These are phyloP conservation scores for Illadopsis cleaveri DNA, from an alignment of 2,113 vertebrate genomes.

Conservation along the genomic window DNA sequence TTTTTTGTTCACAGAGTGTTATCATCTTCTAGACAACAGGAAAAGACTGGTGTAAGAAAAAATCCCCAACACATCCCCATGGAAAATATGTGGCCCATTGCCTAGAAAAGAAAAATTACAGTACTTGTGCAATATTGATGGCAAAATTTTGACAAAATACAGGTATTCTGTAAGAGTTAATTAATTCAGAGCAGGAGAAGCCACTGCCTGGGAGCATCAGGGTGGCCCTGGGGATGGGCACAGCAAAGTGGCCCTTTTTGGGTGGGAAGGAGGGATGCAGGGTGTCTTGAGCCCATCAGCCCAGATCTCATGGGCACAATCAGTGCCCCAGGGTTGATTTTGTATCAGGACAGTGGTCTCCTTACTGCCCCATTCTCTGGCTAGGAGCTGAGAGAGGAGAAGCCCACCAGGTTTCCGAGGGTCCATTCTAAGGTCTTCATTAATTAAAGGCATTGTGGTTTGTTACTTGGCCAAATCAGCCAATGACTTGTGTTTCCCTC, in stretches of 20 bases:
- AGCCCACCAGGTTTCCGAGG: fast-evolving
- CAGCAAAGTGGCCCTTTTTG: background rate
- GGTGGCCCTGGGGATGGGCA: background rate
- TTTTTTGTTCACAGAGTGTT: fast-evolving
- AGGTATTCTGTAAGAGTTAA: background rate
- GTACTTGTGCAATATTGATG: background rate
- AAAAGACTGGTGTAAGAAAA: background rate
- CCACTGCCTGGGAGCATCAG: background rate
- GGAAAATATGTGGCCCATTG: background rate
- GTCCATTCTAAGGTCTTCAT: fast-evolving
- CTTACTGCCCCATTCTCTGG: too few relatives aligned
- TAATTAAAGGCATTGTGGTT: fast-evolving
- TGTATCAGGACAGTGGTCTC: background rate
- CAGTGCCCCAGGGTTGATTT: background rate
- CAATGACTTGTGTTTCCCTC: background rate
- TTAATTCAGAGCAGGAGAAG: background rate
- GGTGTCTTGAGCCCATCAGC: fast-evolving
- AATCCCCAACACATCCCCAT: background rate
- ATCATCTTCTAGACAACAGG: background rate
- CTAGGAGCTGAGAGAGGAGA: background rate
- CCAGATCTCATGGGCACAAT: fast-evolving
- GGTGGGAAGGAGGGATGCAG: background rate
- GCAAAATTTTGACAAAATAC: background rate
- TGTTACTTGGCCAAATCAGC: background rate
- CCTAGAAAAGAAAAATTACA: background rate